Evolutionary conservation across 2,113 vertebrate genomes (phyloP), one percentile per base, ranked within the genome.

Genomic region (Melanotaenia duboulayi): DNA sequence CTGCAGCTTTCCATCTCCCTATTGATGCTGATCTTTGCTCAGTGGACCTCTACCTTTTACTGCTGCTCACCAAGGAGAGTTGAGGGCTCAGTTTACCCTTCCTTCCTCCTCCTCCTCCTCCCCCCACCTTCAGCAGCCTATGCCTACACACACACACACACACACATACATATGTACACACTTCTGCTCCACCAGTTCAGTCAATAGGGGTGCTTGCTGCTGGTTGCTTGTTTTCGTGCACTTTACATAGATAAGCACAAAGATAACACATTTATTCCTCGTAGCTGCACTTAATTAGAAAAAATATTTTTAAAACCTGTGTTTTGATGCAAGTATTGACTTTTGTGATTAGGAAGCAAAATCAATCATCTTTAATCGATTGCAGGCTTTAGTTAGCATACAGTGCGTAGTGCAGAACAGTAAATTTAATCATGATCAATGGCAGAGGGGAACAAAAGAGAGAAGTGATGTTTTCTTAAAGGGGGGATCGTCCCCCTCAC

Each of bases 361-460:
- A 57, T 58, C 4, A 24, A 57, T 48, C 58, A 23, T 39, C 37
- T 55, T 32, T 20, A 25, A 17, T 55, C 14, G 55, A 76, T 79
- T 37, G 39, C 23, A 35, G 46, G 16, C n/a, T 11, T 55, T n/a
- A 61, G 22, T 79, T 52, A 49, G 32, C 67, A 76, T 11, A 62
- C 49, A 78, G 32, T 35, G 22, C 14, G 28, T 13, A 46, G 11
- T 32, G 48, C 62, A 19, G 23, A 19, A 42, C 65, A 68, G 46
- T 65, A 2, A 66, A 86, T 52, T 54, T 44, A 75, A 82, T 86
- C 80, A 84, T 61, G 75, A 91, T 86, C 79, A 76, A 73, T 81
- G 64, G 54, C 74, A 88, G 64, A 46, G 62, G 74, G 67, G 83
- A 87, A 91, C 86, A 91, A 90, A 89, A 91, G 65, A 83, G 76